phyloP scores from a whole-genome alignment of 2,797 vertebrate species.

The Pangasius djambal region DNA sequence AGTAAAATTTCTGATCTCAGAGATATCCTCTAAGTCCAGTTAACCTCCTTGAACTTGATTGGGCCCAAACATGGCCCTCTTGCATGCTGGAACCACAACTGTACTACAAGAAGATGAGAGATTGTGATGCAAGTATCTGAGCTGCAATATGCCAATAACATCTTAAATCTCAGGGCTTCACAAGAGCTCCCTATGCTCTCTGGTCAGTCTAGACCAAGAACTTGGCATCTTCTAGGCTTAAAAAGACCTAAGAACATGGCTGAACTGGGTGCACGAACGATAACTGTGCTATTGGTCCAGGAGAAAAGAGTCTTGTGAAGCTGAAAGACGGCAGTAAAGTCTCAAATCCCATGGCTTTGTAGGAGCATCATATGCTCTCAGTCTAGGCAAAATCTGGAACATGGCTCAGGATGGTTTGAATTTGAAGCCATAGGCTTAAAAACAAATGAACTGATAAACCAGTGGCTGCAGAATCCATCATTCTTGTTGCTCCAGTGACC shows the following conservation, averaged over 20 bases:
- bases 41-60: background rate
- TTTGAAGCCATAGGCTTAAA: background rate
- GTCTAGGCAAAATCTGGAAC: background rate
- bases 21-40: background rate
- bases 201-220: conserved; percentile 1
- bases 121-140: background rate
- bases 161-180: background rate
- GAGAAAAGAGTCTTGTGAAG: background rate
- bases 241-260: background rate
- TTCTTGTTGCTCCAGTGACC: background rate
- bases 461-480: conserved; percentile 5
- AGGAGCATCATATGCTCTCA: background rate
- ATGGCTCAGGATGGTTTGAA: conserved; percentile 13
- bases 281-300: background rate
- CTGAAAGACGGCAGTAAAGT: background rate
- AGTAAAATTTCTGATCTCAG: background rate
- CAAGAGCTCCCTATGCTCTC: background rate
- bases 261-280: background rate
- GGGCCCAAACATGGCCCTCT: background rate
- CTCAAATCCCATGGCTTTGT: conserved; percentile 5
- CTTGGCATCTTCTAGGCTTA: background rate
- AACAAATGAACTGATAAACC: conserved; percentile 22
- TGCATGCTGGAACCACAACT: background rate
- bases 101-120: too few species aligned
- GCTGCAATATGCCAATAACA: background rate